phyloP scores from a whole-genome alignment of 2,888 invertebrate genomes.

The Antheraea assamensis region DNA sequence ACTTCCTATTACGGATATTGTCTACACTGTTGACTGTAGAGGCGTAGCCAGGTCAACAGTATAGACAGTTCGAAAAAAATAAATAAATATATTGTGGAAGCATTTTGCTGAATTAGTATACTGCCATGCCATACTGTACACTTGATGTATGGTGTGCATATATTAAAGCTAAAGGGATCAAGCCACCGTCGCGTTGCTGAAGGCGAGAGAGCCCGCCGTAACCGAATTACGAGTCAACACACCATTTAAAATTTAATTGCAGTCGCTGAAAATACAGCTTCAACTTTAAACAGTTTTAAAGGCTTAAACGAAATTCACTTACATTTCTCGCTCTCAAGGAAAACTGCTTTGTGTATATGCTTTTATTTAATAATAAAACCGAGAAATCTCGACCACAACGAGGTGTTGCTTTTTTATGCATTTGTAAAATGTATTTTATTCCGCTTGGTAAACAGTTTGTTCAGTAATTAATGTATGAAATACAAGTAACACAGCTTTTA shows the following conservation, averaged over 20 bases:
- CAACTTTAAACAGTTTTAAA: conserved; percentile 17
- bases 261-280: conserved; percentile 28
- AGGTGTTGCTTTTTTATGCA: not conserved
- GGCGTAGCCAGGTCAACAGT: no score
- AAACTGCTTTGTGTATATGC: conserved; percentile 1
- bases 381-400: not conserved
- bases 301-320: conserved; percentile 19
- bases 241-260: conserved; percentile 43
- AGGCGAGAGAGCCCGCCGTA: conserved; percentile 26
- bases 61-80: no score
- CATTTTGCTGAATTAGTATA: no score
- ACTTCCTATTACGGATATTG: no score
- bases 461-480: no score
- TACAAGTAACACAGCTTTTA: no score
- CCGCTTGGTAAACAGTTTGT: no score
- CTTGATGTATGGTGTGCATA: conserved; percentile 20
- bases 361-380: not conserved
- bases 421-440: not conserved
- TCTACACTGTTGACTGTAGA: no score
- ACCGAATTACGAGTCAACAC: conserved; percentile 41
- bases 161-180: conserved; percentile 23
- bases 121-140: not conserved
- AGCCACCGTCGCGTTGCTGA: conserved; percentile 21
- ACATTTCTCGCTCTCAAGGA: not conserved
- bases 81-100: no score